Base-by-base conservation (phyloP, 37 sponge, comb jelly and placozoan species). In the Spongilla lacustris region DNA sequence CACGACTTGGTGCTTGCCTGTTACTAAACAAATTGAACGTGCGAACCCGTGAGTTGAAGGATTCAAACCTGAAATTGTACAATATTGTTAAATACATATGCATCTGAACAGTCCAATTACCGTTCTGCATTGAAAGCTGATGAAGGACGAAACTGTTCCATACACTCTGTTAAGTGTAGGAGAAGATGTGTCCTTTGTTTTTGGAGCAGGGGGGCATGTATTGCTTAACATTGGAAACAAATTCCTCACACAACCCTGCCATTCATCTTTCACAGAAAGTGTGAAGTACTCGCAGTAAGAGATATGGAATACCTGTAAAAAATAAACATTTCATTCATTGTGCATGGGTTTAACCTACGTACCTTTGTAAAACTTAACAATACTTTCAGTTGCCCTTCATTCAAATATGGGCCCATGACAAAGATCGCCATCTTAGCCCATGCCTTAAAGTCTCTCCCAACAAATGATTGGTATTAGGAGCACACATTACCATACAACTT, bases 391-490 rank as follows among this genome's bases (percentile, higher is more conserved):
- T 84, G 36, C 23, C 30, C 32, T 41, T 74, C 66, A 24, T 27
- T 17, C 14, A 73, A 66, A 71, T 75, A 75, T 29, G 77, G 76
- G 0, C 28, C 23, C 27, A 88, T 13, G 29, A 88, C 36, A 21
- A 80, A 87, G 35, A 79, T 50, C 27, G 73, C 73, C 49, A 78
- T 79, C 67, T 79, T 81, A 24, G 81, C 81, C 73, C 74, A 80
- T 34, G 74, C 87, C 41, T 87, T 89, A 50, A 73, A 89, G 69
- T 89, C 89, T 69, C 89, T 67, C 23, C 89, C 89, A 12, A 88
- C 89, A 88, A 88, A 88, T 23, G 89, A 89, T 69, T 83, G 67
- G 79, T 67, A 41, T 41, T 89, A 76, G 32, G 29, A 26, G 27
- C 31, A 29, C 11, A 88, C 46, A 37, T 82, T 88, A 77, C 83